Evolutionary conservation across 2,113 vertebrate species (phyloP), one percentile per base, ranked within the genome.

Genomic region (Cyanoramphus novaezelandiae): DNA sequence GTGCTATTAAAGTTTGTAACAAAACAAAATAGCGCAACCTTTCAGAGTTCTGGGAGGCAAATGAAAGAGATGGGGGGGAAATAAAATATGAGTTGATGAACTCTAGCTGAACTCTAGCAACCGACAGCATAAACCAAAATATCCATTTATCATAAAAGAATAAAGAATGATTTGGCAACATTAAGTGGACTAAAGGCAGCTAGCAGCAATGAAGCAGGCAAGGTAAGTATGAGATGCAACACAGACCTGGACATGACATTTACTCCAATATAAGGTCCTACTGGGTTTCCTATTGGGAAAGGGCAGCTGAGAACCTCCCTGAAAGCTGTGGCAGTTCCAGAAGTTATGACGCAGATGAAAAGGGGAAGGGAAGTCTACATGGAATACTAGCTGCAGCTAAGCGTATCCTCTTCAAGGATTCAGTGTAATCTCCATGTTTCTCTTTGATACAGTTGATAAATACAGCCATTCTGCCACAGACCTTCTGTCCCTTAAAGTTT

Each of bases 61-160:
- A 69, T 37, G 6, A 24, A 71, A 19, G 4, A 7, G 3, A 4
- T 0, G 4, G 7, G 4, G 12, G 20, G 55, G 33, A 4, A 17
- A 17, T 17, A 52, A 47, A 53, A 69, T 16, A 35, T 3, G 13
- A 77, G 33, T 16, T 49, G 10, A 55, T 39, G 19, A 85, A 44
- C 41, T 80, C 8, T 9, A 49, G 67, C 31, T 39, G 19, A 85
- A 44, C 41, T 80, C 8, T 9, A 49, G 67, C 31, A 93, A 74
- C 15, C 17, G 23, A 49, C 2, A 53, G 14, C 11, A 50, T 17
- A 75, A 57, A 16, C 17, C 20, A 75, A 74, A 67, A 63, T 19
- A 85, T 6, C 33, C 11, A 29, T 65, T 59, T 65, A 43, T 21
- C 44, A 29, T 5, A 3, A 46, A 63, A 64, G 28, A 59, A 46